Evolutionary conservation across 2,113 vertebrate genomes (phyloP).

Genomic region (Marcusenius ussheri): DNA sequence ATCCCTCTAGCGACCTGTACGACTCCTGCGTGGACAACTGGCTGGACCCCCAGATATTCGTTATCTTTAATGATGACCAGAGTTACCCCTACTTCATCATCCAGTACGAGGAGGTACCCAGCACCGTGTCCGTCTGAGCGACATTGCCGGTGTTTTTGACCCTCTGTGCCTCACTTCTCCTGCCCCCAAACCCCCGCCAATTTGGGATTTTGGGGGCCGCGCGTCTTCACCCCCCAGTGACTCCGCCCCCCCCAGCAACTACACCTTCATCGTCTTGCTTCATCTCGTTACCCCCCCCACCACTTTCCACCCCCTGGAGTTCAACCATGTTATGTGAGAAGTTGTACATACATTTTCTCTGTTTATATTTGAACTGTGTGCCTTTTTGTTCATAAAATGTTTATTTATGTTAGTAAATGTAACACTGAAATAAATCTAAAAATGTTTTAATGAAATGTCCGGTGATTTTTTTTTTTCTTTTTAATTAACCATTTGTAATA

Average conservation of each 20-base stretch:
- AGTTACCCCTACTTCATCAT: conserved; percentile 98
- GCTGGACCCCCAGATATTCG: conserved; percentile 96
- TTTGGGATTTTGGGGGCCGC: neutral
- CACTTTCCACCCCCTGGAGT: conserved; percentile 25
- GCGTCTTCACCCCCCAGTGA: neutral
- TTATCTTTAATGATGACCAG: conserved; percentile 98
- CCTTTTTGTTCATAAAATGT: conserved; percentile 83
- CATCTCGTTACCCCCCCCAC: too few relatives aligned
- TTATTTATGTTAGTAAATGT: conserved; percentile 90
- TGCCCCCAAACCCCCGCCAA: neutral
- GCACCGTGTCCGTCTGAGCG: conserved; percentile 78
- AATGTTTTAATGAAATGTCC: conserved; percentile 42
- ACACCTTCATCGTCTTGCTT: too few relatives aligned
- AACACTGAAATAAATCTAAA: conserved; percentile 60
- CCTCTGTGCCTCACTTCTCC: neutral
- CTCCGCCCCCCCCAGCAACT: neutral
- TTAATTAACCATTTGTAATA: neutral
- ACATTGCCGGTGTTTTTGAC: neutral
- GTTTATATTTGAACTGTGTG: conserved; percentile 81
- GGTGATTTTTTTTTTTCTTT: conserved; percentile 25
- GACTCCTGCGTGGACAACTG: conserved; percentile 98
- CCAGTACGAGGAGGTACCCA: conserved; percentile 92
- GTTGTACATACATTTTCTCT: conserved; percentile 73
- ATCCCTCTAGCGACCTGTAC: conserved; percentile 90
- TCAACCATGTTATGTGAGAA: conserved; percentile 61